Conservation (phyloP, 2,113 vertebrate genomes). For the Peromyscus polionotus region DNA sequence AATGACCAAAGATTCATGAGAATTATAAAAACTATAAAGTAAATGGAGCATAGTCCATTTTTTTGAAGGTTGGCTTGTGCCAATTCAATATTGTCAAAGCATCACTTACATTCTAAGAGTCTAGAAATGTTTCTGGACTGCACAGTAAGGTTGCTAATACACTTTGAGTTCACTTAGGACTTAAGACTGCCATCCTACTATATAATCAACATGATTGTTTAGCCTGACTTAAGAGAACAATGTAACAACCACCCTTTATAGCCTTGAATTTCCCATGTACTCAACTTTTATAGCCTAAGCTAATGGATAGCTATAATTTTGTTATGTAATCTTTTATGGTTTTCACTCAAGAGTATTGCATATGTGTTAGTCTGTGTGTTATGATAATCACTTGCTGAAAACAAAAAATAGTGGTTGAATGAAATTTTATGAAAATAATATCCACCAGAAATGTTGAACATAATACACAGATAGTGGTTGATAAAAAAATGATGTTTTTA, state of each 20-base stretch:
- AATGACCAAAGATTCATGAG: neutral
- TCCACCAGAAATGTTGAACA: neutral
- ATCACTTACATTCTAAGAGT: neutral
- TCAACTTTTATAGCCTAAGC: neutral
- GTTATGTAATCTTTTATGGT: neutral
- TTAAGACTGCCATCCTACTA: neutral
- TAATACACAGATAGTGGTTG: neutral
- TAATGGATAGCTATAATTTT: neutral
- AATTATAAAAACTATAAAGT: neutral
- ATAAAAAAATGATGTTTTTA: neutral
- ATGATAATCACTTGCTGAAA: neutral
- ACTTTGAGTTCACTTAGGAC: neutral
- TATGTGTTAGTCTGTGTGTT: neutral
- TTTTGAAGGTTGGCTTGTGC: neutral
- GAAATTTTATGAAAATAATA: neutral
- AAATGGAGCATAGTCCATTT: neutral
- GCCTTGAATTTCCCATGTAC: neutral
- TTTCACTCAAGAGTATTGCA: neutral
- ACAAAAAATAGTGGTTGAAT: neutral
- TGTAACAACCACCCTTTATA: neutral
- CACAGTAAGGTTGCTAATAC: neutral
- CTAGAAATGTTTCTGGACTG: neutral
- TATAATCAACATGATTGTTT: neutral
- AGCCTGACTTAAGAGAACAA: neutral
- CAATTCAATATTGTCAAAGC: neutral